These are phyloP conservation scores for Lepidostoma basale DNA, from an alignment of 1,140 invertebrate genomes.

Conservation along the genomic window DNA sequence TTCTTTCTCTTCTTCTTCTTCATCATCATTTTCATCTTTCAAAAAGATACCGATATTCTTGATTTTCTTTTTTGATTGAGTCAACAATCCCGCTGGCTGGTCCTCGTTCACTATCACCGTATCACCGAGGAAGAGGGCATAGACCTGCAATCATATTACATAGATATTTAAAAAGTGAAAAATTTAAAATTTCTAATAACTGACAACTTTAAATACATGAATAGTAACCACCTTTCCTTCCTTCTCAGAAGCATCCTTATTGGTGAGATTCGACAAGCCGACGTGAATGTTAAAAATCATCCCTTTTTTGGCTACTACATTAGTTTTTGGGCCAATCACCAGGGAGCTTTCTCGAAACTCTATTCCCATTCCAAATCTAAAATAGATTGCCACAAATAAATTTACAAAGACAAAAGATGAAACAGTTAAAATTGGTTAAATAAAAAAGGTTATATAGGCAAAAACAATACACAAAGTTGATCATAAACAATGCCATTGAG, in stretches of 20 bases:
- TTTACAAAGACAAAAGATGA: too few species aligned
- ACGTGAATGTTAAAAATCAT: constrained; percentile 98
- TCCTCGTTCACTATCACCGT: constrained; percentile 94
- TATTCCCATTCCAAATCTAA: constrained; percentile 91
- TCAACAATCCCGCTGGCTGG: constrained; percentile 85
- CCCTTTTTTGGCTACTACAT: constrained; percentile 81
- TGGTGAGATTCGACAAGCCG: constrained; percentile 87
- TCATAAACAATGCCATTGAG: too few species aligned
- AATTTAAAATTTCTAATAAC: not conserved
- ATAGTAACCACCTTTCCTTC: constrained; percentile 70
- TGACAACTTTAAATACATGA: not conserved
- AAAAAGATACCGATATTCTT: constrained; percentile 97
- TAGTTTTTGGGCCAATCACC: constrained; percentile 89
- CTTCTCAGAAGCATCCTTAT: constrained; percentile 83
- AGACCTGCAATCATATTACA: constrained; percentile 62
- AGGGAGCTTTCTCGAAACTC: constrained; percentile 97
- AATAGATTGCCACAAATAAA: too few species aligned
- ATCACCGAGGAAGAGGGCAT: constrained; percentile 96
- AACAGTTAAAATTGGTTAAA: too few species aligned
- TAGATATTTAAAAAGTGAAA: constrained; percentile 3
- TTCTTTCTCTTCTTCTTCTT: constrained; percentile 74
- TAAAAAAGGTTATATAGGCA: too few species aligned
- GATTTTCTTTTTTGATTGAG: constrained; percentile 92
- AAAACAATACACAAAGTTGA: too few species aligned
- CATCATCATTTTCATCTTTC: constrained; percentile 91